Evolutionary conservation across 1,140 invertebrate genomes (phyloP), one percentile per base, ranked within the genome.

Genomic region (Pemphigus obesinymphae): DNA sequence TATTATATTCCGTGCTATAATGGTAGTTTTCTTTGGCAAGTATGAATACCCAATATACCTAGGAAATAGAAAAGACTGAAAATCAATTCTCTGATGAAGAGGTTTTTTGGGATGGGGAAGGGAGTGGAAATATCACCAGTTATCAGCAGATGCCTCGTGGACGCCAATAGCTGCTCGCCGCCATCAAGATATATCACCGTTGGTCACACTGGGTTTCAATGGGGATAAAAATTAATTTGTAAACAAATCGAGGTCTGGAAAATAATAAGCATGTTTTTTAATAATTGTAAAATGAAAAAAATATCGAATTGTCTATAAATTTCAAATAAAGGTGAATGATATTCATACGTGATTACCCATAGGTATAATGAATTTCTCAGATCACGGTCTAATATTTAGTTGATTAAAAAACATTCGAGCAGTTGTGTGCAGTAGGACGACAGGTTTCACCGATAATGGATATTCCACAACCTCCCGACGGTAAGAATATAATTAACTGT

Each of bases 381-480:
- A 31, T 34, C 17, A 17, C 17, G 2, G 43, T n/a, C 8, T 31
- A 11, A 1, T 11, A 7, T 50, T 50, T 13, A 13, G 29, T 48
- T 48, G 70, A 73, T 48, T n/a, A 15, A 26, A 23, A 23, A 26
- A 23, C 40, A 1, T 3, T 10, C 10, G 6, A 29, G 10, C 5
- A 20, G 1, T 34, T 3, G 40, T 10, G 23, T 48, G 15, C 3
- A 20, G 23, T 4, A 5, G 11, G 26, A 31, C 45, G 8, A 20
- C 29, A 6, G n/a, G 29, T 5, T n/a, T 73, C 17, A 4, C 23
- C 13, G 3, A 82, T 26, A 23, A 88, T 88, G 88, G 88, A 88
- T 53, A 83, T 88, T 70, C 86, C 87, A 23, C 87, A 87, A 84
- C 85, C 88, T 10, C 88, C 88, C 31, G 87, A 87, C 86, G 88